Evolutionary conservation across 2,888 invertebrate genomes (phyloP).

Genomic region (Amiota minor): DNA sequence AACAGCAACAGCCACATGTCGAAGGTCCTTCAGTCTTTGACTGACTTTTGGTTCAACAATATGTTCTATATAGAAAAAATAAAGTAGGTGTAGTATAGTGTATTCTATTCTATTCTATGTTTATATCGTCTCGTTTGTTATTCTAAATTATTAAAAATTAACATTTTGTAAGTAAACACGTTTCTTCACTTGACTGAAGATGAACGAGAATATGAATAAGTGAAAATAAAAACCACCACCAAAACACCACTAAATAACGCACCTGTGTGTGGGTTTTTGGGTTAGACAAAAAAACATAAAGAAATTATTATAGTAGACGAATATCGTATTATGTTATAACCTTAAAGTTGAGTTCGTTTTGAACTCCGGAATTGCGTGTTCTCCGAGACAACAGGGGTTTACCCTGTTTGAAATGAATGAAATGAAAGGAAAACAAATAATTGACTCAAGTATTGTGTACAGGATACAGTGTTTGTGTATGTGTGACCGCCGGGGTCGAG

Average conservation of each 20-base stretch:
- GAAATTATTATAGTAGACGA: too few species aligned
- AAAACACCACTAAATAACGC: constrained; percentile 55
- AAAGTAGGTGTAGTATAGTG: constrained; percentile 18
- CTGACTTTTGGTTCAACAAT: constrained; percentile 28
- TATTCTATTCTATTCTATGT: too few species aligned
- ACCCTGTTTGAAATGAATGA: constrained; percentile 7
- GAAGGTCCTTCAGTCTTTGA: constrained; percentile 26
- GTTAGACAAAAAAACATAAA: constrained; percentile 20
- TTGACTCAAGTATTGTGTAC: constrained; percentile 57
- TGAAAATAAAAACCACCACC: constrained; percentile 47
- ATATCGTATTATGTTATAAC: too few species aligned
- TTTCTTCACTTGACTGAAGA: constrained; percentile 67
- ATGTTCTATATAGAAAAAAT: neutral
- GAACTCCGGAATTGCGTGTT: too few species aligned
- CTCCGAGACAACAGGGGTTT: too few species aligned
- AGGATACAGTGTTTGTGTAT: constrained; percentile 34
- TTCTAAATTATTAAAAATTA: constrained; percentile 46
- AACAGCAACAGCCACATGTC: neutral
- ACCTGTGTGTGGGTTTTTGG: constrained; percentile 17
- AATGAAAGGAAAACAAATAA: constrained; percentile 53
- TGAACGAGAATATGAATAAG: constrained; percentile 28
- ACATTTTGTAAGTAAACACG: constrained; percentile 57
- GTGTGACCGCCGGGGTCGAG: constrained; percentile 43
- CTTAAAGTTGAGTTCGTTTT: too few species aligned
- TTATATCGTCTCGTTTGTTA: neutral